These are phyloP conservation scores for Acrobasis consociella DNA, from an alignment of 2,888 invertebrate species.

Conservation along the genomic window DNA sequence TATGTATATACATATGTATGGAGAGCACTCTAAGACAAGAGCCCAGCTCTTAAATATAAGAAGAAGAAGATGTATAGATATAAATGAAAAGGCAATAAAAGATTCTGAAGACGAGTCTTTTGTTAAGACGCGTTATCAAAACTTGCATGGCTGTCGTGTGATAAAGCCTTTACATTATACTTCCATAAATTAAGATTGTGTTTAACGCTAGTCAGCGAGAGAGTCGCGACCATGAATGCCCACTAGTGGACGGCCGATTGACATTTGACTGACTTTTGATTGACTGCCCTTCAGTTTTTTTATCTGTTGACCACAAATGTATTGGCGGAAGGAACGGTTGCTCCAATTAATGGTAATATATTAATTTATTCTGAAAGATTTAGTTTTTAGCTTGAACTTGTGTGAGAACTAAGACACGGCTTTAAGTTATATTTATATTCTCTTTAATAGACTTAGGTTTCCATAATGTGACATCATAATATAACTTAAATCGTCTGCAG, in stretches of 20 bases:
- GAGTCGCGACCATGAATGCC: conserved; percentile 8
- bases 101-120: no score
- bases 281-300: conserved; percentile 16
- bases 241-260: conserved; percentile 6
- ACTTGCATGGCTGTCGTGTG: no score
- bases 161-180: neutral
- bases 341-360: conserved; percentile 19
- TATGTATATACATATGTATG: no score
- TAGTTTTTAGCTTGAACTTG: neutral
- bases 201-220: conserved; percentile 19
- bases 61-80: no score
- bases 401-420: neutral
- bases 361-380: conserved; percentile 11
- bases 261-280: conserved; percentile 21
- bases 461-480: no score
- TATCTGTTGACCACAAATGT: neutral
- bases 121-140: no score
- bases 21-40: no score
- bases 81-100: no score
- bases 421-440: neutral
- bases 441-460: neutral
- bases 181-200: conserved; percentile 20
- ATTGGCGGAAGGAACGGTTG: neutral
- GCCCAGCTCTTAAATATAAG: no score
- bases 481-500: no score